Evolutionary conservation across 2,797 vertebrate species (phyloP), one percentile per base, ranked within the genome.

Genomic region (Acanthiza pusilla): DNA sequence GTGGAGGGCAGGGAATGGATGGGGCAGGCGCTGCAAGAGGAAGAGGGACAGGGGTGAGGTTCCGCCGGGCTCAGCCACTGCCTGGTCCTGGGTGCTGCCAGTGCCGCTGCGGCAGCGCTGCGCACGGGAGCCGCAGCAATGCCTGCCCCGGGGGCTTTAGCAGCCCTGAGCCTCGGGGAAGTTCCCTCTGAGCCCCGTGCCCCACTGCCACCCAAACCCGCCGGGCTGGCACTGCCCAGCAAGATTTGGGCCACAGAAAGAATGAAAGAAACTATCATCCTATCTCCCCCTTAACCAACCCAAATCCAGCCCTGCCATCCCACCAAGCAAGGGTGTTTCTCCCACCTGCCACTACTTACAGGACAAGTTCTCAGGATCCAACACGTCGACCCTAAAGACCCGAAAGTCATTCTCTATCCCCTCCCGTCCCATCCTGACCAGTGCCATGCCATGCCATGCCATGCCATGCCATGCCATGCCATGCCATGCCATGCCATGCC

Each of bases 101-200:
- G 32, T 30, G 47, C 47, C 4, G 0, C 57, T 29, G 29, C 45
- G 32, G 21, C 43, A 43, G n/a, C 23, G 32, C 42, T 16, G 42
- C 1, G 0, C 40, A 20, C 11, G 1, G 3, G 27, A 43, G 5
- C 42, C 0, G 0, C 20, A 13, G 1, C 1, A 10, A 45, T 45
- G 3, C 20, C 47, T 48, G 9, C 7, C 50, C 42, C 0, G 1
- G 18, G 47, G 32, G 38, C 16, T 73, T 61, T 1, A 80, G 48
- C 47, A 58, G 34, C 36, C 11, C 27, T 9, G 38, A 87, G 14
- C 32, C 55, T 10, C 1, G 3, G 19, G 60, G 57, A 53, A 51
- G 32, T 71, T 58, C 34, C 54, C 54, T 65, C 50, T 6, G 8
- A n/a, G 5, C 11, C 6, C 11, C 3, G 4, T 1, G 2, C 21